Percentiles rank a stretch among this genome's conserved stretches.
These are phyloP conservation scores for Hirundichthys speculiger DNA, from an alignment of 2,113 vertebrate species.

Conservation along the genomic window DNA sequence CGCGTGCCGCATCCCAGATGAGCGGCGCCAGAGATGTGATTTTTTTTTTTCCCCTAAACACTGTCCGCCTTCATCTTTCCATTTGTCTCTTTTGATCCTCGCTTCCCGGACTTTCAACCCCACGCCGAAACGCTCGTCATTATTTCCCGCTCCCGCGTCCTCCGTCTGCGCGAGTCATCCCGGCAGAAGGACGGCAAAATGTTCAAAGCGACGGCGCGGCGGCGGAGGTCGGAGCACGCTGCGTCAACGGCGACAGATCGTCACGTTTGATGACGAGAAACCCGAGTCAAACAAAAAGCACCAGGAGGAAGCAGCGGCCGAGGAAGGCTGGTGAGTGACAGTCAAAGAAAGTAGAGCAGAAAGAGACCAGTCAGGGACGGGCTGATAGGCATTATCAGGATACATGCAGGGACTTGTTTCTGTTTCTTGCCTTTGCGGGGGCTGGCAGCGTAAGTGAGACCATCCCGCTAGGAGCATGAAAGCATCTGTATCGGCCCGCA, in stretches of 20 bases:
- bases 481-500: constrained; percentile 60
- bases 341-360: constrained; percentile 25
- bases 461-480: constrained; percentile 49
- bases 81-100: constrained; percentile 38
- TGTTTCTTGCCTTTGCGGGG: constrained; percentile 34
- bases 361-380: constrained; percentile 11
- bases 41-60: constrained; percentile 12
- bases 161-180: constrained; percentile 28
- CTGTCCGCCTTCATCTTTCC: constrained; percentile 5
- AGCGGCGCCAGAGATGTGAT: constrained; percentile 8
- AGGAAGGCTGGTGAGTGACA: constrained; percentile 19
- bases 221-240: constrained; percentile 38
- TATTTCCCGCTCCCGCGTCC: constrained; percentile 13
- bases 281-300: neutral
- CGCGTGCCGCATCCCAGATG: too few relatives aligned
- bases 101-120: constrained; percentile 22
- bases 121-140: constrained; percentile 20
- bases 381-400: constrained; percentile 29
- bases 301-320: too few relatives aligned
- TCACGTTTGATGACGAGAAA: constrained; percentile 46
- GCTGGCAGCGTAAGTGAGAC: constrained; percentile 43
- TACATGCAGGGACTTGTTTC: constrained; percentile 41
- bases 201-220: constrained; percentile 40
- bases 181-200: constrained; percentile 29
- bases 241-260: constrained; percentile 43